Conservation (phyloP, 2,113 vertebrate genomes). For the Siniperca chuatsi region DNA sequence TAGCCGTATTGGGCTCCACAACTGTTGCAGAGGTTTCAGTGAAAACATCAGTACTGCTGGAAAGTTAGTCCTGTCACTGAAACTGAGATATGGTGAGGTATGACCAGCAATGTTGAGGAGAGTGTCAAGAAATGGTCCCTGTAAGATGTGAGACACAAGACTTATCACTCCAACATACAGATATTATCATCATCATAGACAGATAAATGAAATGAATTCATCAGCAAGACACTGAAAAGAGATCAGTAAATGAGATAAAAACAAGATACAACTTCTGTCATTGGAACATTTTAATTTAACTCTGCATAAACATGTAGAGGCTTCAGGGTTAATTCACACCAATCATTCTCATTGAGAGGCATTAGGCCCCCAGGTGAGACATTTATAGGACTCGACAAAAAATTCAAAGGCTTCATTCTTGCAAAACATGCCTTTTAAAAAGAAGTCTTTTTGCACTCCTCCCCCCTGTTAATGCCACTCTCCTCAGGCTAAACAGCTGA, state of each 20-base stretch:
- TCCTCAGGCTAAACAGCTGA: slow-evolving; percentile 64
- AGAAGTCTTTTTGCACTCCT: slow-evolving; percentile 7
- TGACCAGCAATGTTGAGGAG: background rate
- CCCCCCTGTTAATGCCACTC: slow-evolving; percentile 12
- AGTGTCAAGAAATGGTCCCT: background rate
- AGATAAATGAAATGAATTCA: background rate
- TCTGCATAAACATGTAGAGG: slow-evolving; percentile 3
- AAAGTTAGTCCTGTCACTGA: background rate
- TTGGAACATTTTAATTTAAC: slow-evolving; percentile 35
- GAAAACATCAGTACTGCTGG: background rate
- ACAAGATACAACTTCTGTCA: background rate
- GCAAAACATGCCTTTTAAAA: slow-evolving; percentile 17
- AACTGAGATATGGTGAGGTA: background rate
- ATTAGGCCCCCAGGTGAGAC: slow-evolving; percentile 42
- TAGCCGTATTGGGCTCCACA: background rate
- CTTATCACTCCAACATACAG: background rate
- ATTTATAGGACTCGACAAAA: slow-evolving; percentile 12
- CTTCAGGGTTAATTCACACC: slow-evolving; percentile 11
- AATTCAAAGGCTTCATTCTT: slow-evolving; percentile 55
- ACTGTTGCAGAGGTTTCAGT: background rate
- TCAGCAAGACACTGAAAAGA: background rate
- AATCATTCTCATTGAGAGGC: slow-evolving; percentile 16
- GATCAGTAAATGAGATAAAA: slow-evolving; percentile 6
- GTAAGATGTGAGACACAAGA: background rate
- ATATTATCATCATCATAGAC: slow-evolving; percentile 7